Evolutionary conservation across 2,888 invertebrate genomes (phyloP).

Genomic region (Parasteatoda lunata): DNA sequence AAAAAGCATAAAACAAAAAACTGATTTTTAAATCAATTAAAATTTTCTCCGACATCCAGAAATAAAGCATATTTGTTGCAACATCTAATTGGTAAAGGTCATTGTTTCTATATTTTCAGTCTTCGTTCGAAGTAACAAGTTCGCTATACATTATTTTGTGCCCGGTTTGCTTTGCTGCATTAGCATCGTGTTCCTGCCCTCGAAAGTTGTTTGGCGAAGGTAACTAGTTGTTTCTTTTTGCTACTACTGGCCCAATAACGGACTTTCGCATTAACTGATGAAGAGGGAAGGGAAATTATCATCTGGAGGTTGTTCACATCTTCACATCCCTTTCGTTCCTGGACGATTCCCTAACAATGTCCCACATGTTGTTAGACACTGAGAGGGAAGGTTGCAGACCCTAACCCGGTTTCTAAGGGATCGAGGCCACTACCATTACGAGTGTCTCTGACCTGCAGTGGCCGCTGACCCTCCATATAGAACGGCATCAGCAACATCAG

Average conservation of each 20-base stretch:
- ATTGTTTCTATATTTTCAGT: too few species aligned
- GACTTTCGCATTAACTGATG: constrained; percentile 18
- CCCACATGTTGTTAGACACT: constrained; percentile 53
- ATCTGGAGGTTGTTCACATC: constrained; percentile 62
- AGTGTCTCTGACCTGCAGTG: constrained; percentile 65
- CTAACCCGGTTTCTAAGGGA: constrained; percentile 67
- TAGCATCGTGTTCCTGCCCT: background rate
- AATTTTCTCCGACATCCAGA: too few species aligned
- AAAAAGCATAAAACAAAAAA: too few species aligned
- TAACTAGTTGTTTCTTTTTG: constrained; percentile 16
- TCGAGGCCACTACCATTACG: constrained; percentile 67
- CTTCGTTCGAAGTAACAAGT: too few species aligned
- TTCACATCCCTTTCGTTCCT: constrained; percentile 66
- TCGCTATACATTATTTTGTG: background rate
- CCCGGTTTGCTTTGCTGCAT: background rate
- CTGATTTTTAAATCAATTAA: too few species aligned
- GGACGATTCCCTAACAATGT: constrained; percentile 21
- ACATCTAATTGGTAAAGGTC: too few species aligned
- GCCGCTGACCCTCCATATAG: constrained; percentile 61
- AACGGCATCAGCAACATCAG: constrained; percentile 43
- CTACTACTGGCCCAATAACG: constrained; percentile 54
- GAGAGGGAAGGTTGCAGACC: constrained; percentile 64
- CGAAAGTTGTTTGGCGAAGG: constrained; percentile 1
- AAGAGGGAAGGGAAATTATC: constrained; percentile 28
- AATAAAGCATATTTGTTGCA: too few species aligned